These are phyloP conservation scores for Chaetorhynchus papuensis DNA, from an alignment of 2,113 vertebrate species.

Conservation along the genomic window DNA sequence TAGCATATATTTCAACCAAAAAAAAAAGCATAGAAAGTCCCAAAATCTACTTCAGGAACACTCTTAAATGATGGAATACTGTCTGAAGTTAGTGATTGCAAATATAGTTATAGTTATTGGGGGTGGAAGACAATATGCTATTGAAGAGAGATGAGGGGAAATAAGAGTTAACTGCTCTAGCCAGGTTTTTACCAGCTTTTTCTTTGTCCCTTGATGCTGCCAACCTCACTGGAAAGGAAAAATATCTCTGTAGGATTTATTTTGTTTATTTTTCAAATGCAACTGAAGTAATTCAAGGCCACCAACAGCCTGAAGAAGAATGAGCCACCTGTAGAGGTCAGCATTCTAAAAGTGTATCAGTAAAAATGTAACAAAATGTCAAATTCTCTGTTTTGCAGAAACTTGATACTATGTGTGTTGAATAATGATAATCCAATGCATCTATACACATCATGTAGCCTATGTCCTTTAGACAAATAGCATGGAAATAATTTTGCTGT, in stretches of 20 bases:
- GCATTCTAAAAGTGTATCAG: neutral
- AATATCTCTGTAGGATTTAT: neutral
- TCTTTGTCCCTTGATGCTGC: neutral
- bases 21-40: neutral
- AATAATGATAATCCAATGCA: neutral
- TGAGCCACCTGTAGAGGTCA: conserved; percentile 12
- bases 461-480: neutral
- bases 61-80: neutral
- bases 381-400: neutral
- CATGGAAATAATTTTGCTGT: neutral
- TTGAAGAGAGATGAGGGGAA: neutral
- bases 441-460: neutral
- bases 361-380: neutral
- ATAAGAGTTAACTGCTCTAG: neutral
- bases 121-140: neutral
- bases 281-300: neutral
- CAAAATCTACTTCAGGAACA: neutral
- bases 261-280: neutral
- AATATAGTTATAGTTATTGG: rapidly evolving
- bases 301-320: neutral
- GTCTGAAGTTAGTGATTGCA: neutral
- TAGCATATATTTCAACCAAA: neutral
- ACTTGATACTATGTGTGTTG: neutral
- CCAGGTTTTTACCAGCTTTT: neutral
- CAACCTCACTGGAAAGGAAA: neutral